Evolutionary conservation across 2,888 invertebrate species (phyloP).

Genomic region (Melolontha melolontha): DNA sequence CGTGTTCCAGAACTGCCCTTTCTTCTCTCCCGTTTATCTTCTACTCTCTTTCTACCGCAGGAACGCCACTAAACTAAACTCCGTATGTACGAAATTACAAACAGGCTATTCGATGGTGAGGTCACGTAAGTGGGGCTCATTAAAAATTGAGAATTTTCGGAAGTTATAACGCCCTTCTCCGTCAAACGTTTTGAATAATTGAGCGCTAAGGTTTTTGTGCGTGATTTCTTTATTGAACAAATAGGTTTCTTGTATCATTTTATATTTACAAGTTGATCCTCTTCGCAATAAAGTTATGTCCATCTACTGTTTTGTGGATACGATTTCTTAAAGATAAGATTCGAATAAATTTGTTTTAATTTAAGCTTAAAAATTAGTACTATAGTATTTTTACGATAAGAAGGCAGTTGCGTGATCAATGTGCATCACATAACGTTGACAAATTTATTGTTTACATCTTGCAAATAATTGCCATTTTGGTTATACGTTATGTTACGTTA

Average conservation of each 20-base stretch:
- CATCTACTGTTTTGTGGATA: neutral
- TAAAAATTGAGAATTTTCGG: constrained; percentile 41
- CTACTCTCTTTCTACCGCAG: neutral
- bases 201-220: constrained; percentile 21
- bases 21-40: constrained; percentile 14
- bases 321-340: neutral
- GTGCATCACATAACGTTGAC: too few species aligned
- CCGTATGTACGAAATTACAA: constrained; percentile 14
- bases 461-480: too few species aligned
- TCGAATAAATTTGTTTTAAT: constrained; percentile 2
- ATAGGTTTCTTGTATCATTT: constrained; percentile 18
- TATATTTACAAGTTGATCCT: constrained; percentile 15
- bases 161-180: constrained; percentile 22
- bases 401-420: too few species aligned
- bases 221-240: constrained; percentile 10
- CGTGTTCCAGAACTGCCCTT: neutral
- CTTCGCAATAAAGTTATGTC: constrained; percentile 1
- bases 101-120: constrained; percentile 32
- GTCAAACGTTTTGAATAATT: constrained; percentile 43
- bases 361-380: neutral
- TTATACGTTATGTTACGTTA: too few species aligned
- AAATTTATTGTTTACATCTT: too few species aligned
- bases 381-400: too few species aligned
- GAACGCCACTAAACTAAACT: neutral
- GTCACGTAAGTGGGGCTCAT: constrained; percentile 42